These are phyloP conservation scores for Acrocephalus arundinaceus DNA, from an alignment of 2,113 vertebrate genomes.

Conservation along the genomic window DNA sequence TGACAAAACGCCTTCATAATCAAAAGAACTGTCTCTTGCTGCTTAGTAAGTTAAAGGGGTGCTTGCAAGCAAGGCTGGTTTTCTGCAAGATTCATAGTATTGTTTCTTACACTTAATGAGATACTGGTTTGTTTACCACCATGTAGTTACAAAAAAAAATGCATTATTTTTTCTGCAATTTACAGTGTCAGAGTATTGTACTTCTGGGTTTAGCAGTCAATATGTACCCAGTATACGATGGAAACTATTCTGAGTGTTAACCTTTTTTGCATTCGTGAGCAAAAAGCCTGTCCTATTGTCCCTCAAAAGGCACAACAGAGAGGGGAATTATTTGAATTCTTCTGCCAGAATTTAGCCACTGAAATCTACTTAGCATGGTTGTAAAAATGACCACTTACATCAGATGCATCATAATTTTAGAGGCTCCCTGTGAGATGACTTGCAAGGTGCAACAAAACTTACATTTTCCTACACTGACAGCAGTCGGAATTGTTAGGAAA, in stretches of 20 bases:
- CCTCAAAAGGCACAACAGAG: neutral
- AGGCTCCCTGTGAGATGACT: neutral
- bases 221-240: neutral
- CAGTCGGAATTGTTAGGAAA: neutral
- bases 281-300: neutral
- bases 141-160: neutral
- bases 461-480: neutral
- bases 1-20: constrained; percentile 89
- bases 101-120: neutral
- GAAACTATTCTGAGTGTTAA: neutral
- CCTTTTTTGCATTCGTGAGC: neutral
- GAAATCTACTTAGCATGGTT: neutral
- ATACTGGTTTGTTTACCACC: neutral
- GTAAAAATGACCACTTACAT: neutral
- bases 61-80: neutral
- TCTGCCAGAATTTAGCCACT: neutral
- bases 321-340: neutral
- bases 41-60: constrained; percentile 84
- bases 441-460: neutral
- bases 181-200: neutral
- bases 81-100: neutral
- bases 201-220: neutral
- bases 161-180: neutral
- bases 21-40: constrained; percentile 92
- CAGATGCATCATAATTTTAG: neutral